Evolutionary conservation across 2,797 vertebrate species (phyloP), one percentile per base, ranked within the genome.

Genomic region (Bothrops alternatus): DNA sequence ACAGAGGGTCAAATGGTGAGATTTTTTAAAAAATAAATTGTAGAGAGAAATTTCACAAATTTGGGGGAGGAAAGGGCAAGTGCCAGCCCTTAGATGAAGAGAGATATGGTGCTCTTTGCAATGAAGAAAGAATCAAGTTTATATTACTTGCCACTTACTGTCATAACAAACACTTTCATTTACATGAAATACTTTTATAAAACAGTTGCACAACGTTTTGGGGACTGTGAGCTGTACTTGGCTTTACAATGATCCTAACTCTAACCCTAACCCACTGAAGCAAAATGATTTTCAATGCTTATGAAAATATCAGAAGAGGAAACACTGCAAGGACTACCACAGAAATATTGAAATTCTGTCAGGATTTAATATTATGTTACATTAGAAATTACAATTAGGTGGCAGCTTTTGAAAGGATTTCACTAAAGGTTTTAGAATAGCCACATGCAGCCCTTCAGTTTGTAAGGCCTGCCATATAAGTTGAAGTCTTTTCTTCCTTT

Each of bases 1-100:
- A 98, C 96, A 95, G 97, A 96, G 97, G 96, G 14, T 98, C 98
- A 87, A 98, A 98, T 93, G 97, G 98, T 98, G 97, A 96, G 91
- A 86, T 82, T 92, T 92, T 88, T 0, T 90, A 37, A 32, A 26
- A 37, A 32, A 26, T 87, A 12, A 55, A 42, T 16, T 82, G 14
- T 37, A 10, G 16, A 8, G 26, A 53, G 55, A 20, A 53, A 13
- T 26, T 37, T 50, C 26, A 63, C 14, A 12, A 58, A 88, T 50
- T 32, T 26, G 12, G 5, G n/a, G 57, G 28, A 28, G 47, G 47
- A 25, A 28, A 32, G 7, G 11, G 8, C 25, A 87, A 26, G 5
- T 56, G n/a, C 53, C 18, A 28, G 23, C 6, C 10, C 42, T 86
- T 18, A 47, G 86, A 56, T 32, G 63, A 69, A 10, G 50, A 91